Conservation (phyloP, 2,797 vertebrate species). For the Poecilia picta region DNA sequence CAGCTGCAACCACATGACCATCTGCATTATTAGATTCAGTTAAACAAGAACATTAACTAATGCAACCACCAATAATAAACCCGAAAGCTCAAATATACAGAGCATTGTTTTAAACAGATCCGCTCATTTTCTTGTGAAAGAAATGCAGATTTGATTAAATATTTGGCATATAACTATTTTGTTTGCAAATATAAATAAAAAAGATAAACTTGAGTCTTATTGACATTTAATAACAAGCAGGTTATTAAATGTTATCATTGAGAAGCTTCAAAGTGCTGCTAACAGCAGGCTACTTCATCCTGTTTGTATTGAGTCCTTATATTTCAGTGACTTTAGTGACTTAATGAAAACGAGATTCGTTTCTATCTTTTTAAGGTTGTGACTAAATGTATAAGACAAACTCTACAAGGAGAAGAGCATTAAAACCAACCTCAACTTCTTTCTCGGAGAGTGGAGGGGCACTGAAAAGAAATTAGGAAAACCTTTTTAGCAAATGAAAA, state of each 20-base stretch:
- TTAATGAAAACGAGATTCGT: not conserved
- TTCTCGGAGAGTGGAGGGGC: constrained; percentile 94
- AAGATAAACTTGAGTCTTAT: not conserved
- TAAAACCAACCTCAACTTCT: constrained; percentile 93
- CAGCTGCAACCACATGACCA: not conserved
- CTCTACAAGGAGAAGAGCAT: constrained; percentile 1
- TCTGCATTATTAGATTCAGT: not conserved
- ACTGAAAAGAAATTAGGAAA: constrained; percentile 77
- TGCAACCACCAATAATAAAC: not conserved
- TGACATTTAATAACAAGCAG: not conserved
- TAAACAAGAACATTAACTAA: not conserved
- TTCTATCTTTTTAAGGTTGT: not conserved
- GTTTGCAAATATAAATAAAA: not conserved
- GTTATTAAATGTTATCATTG: not conserved
- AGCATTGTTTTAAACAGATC: not conserved
- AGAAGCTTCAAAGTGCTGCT: not conserved
- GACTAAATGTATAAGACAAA: not conserved
- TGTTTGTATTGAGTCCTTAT: not conserved
- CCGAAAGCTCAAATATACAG: not conserved
- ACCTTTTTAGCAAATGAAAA: constrained; percentile 23
- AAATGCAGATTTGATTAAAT: not conserved
- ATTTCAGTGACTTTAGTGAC: not conserved
- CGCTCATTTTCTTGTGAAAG: not conserved
- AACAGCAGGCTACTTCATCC: not conserved
- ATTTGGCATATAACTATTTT: not conserved